phyloP scores from a whole-genome alignment of 1,140 invertebrate species.

The Atopsyche davidsoni region DNA sequence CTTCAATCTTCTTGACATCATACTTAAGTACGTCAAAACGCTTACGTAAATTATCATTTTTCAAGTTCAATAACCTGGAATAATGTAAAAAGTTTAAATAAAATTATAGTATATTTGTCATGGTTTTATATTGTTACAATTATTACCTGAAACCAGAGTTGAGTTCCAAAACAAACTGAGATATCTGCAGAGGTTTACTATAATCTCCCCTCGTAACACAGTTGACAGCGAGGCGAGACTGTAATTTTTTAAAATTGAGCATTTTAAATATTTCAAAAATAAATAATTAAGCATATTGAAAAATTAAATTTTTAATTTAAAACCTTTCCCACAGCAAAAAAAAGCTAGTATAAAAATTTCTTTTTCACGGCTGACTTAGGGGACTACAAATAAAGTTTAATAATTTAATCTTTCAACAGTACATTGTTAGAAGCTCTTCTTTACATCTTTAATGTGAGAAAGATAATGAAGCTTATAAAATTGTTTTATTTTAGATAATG shows the following conservation, averaged over 20 bases:
- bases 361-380: too few relatives aligned
- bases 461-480: too few relatives aligned
- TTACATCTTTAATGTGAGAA: too few relatives aligned
- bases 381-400: slow-evolving; percentile 15
- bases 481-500: slow-evolving; percentile 4
- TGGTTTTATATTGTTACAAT: neutral
- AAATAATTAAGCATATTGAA: too few relatives aligned
- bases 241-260: too few relatives aligned
- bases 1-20: slow-evolving; percentile 91
- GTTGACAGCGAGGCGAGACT: slow-evolving; percentile 79
- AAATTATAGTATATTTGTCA: too few relatives aligned
- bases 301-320: too few relatives aligned
- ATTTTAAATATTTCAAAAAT: too few relatives aligned
- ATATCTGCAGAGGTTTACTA: slow-evolving; percentile 70
- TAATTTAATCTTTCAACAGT: slow-evolving; percentile 16
- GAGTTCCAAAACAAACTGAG: slow-evolving; percentile 77
- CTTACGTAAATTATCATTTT: slow-evolving; percentile 84
- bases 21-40: slow-evolving; percentile 88
- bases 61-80: slow-evolving; percentile 72
- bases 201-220: slow-evolving; percentile 84
- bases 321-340: too few relatives aligned
- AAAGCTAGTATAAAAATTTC: too few relatives aligned
- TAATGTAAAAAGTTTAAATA: slow-evolving; percentile 7
- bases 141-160: slow-evolving; percentile 73
- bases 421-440: too few relatives aligned